Evolutionary conservation across 2,797 vertebrate species (phyloP).

Genomic region (Xenopus petersii): DNA sequence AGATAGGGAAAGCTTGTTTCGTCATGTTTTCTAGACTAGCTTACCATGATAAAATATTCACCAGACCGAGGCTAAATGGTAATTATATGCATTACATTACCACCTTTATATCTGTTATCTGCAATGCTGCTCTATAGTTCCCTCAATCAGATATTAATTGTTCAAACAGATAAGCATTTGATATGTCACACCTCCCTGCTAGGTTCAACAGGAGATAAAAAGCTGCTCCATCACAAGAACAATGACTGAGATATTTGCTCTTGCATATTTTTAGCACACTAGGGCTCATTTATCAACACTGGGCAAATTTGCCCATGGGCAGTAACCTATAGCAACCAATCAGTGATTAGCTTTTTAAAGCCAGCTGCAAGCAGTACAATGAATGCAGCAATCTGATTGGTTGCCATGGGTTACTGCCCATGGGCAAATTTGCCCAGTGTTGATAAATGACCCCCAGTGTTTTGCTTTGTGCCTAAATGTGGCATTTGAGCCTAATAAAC

Average conservation of each 20-base stretch:
- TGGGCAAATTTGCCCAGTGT: too few relatives aligned
- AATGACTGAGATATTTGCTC: slow-evolving; percentile 12
- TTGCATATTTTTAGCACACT: slow-evolving; percentile 19
- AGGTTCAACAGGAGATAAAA: not conserved
- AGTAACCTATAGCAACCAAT: too few relatives aligned
- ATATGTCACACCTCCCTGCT: not conserved
- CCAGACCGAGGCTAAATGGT: not conserved
- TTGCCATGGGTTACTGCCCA: too few relatives aligned
- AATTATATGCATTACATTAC: not conserved
- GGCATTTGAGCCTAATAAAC: slow-evolving; percentile 34
- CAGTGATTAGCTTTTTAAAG: too few relatives aligned
- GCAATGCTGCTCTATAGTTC: not conserved
- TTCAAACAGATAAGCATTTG: not conserved
- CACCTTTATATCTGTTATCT: not conserved
- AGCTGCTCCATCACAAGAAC: slow-evolving; percentile 2
- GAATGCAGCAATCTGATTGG: too few relatives aligned
- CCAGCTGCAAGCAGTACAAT: too few relatives aligned
- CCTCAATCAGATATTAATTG: not conserved
- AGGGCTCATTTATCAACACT: too few relatives aligned
- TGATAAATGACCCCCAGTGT: too few relatives aligned
- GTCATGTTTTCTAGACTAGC: too few relatives aligned
- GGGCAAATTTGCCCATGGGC: too few relatives aligned
- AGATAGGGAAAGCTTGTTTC: too few relatives aligned
- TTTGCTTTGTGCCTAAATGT: slow-evolving; percentile 30
- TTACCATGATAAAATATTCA: too few relatives aligned